These are phyloP conservation scores for Channa striata DNA, from an alignment of 2,797 vertebrate species.

Conservation along the genomic window DNA sequence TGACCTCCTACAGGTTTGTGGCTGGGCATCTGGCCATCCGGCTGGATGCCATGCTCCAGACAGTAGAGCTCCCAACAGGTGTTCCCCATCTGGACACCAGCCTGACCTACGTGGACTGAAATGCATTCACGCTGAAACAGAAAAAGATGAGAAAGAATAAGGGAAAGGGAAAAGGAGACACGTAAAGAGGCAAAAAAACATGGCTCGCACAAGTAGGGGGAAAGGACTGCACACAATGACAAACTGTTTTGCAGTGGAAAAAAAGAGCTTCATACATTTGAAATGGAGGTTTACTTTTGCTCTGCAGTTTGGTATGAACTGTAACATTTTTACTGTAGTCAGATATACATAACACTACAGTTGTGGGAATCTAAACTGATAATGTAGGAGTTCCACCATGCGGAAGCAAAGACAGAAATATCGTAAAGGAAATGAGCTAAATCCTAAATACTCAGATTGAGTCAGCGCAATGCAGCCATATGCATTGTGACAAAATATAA, in stretches of 20 bases:
- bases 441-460: too few species aligned
- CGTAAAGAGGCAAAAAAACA: background rate
- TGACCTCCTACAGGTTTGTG: slow-evolving; percentile 51
- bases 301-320: background rate
- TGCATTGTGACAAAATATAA: too few species aligned
- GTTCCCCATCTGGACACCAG: slow-evolving; percentile 87
- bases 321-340: background rate
- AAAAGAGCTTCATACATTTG: background rate
- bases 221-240: background rate
- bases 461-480: too few species aligned
- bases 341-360: background rate
- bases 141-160: background rate
- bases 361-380: background rate
- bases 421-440: background rate
- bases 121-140: slow-evolving; percentile 80
- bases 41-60: slow-evolving; percentile 32
- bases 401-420: slow-evolving; percentile 30
- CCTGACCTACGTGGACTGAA: slow-evolving; percentile 84
- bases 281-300: too few species aligned
- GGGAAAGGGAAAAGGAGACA: background rate
- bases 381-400: background rate
- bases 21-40: slow-evolving; percentile 79
- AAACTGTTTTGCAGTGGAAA: background rate
- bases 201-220: too few species aligned
- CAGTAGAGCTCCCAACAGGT: slow-evolving; percentile 60